Conservation (phyloP, 2,888 invertebrate species). For the Magallana nippona region DNA sequence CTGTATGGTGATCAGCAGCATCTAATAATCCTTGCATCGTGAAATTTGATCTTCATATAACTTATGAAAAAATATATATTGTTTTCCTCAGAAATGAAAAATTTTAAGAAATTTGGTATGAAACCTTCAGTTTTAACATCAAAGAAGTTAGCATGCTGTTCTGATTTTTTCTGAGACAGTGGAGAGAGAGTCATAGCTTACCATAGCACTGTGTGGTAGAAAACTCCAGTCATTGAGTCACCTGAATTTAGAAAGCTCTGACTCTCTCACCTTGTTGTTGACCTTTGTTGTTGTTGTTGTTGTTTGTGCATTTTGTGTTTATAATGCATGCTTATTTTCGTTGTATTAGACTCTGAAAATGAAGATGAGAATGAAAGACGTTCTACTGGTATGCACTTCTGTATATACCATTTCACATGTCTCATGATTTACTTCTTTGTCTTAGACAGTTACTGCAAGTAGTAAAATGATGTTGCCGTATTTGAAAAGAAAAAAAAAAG, state of each 20-base stretch:
- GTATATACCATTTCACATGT: neutral
- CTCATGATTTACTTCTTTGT: neutral
- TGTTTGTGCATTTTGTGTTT: constrained; percentile 52
- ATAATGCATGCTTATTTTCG: constrained; percentile 57
- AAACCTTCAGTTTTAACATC: neutral
- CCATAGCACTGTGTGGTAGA: neutral
- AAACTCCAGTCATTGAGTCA: neutral
- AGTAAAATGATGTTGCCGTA: too few relatives aligned
- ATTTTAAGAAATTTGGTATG: constrained; percentile 19
- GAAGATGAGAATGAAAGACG: constrained; percentile 61
- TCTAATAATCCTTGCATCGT: too few relatives aligned
- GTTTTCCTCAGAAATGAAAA: constrained; percentile 12
- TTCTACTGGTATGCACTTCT: constrained; percentile 61
- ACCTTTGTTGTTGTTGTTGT: constrained; percentile 25
- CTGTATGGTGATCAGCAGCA: too few relatives aligned
- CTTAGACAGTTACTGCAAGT: too few relatives aligned
- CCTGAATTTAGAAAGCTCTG: too few relatives aligned
- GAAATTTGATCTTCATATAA: neutral
- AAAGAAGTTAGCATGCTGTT: constrained; percentile 13
- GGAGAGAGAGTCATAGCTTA: neutral
- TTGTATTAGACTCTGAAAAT: constrained; percentile 63
- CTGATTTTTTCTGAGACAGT: neutral
- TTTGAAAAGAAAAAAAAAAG: too few relatives aligned
- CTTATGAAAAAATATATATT: neutral
- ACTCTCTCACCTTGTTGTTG: neutral